Evolutionary conservation across 2,113 vertebrate species (phyloP), one percentile per base, ranked within the genome.

Genomic region (Muntiacus muntjak): DNA sequence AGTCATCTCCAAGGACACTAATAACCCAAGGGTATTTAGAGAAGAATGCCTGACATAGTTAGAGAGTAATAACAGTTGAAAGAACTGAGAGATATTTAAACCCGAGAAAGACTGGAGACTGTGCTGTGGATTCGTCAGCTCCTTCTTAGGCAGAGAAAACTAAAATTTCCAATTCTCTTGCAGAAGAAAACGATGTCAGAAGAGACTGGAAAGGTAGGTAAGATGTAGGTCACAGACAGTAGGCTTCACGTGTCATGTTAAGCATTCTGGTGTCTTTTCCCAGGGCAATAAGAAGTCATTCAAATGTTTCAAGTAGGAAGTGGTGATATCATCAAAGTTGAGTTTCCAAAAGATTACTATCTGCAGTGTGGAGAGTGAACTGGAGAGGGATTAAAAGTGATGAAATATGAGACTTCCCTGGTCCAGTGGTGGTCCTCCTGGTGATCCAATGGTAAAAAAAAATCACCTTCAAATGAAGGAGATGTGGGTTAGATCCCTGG

Each of bases 221-320:
- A 36, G 40, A 19, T 5, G 76, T 79, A 13, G 52, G 4, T 55
- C 55, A 54, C 17, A 13, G 2, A 7, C 1, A 9, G 25, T 5
- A 6, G 43, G 60, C 11, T 52, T 52, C 11, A 2, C 0, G 2
- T 14, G 36, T 17, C n/a, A 1, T 5, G 4, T 21, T 25, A 28
- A 25, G 55, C 11, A 47, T 7, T 6, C 45, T 26, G 43, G 1
- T 26, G 14, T 50, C 64, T 96, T n/a, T 64, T 55, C 36, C 23
- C 54, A 85, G 47, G 47, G 67, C 47, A 26, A 19, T 0, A 50
- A 43, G 25, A 40, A 50, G 47, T 28, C 87, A 7, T 2, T 1
- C 6, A 3, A 14, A 12, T 21, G 67, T 26, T 52, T 50, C 36
- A 50, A 43, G 33, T 50, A 81, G 21, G 45, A 40, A 15, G 36